Evolutionary conservation across 2,113 vertebrate species (phyloP).

Genomic region (Zosterops pallidus): DNA sequence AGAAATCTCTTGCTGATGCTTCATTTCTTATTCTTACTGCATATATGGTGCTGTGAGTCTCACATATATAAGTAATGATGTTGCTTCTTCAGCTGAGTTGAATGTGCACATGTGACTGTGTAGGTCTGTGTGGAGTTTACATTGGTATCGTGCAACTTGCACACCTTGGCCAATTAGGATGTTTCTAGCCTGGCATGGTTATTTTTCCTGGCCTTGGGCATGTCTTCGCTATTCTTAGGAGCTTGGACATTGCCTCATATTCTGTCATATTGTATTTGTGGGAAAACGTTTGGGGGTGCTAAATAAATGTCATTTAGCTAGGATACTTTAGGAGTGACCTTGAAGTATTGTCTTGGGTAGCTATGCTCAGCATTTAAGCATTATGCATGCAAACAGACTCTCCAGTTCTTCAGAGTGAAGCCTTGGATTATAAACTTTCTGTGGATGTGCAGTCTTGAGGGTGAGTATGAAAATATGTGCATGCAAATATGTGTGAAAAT

Average conservation of each 20-base stretch:
- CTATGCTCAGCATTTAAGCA: not conserved
- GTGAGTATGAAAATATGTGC: not conserved
- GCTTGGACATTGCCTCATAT: rapidly evolving
- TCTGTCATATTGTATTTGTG: not conserved
- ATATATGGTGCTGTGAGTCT: not conserved
- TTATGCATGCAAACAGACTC: not conserved
- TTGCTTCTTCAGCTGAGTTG: not conserved
- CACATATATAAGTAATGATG: not conserved
- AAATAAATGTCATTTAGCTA: not conserved
- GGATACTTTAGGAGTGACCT: not conserved
- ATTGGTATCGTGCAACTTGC: not conserved
- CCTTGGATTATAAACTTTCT: not conserved
- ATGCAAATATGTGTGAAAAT: not conserved
- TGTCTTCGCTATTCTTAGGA: not conserved
- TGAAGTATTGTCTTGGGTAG: not conserved
- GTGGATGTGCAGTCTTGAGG: not conserved
- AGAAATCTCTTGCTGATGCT: not conserved
- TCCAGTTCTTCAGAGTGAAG: not conserved
- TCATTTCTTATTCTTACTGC: not conserved
- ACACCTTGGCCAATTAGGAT: not conserved
- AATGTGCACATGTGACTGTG: rapidly evolving
- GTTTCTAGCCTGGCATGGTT: not conserved
- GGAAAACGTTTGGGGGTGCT: not conserved
- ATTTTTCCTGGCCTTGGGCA: not conserved
- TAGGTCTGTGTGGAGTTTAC: not conserved